phyloP scores from a whole-genome alignment of 2,797 vertebrate genomes.

The Selene dorsalis region DNA sequence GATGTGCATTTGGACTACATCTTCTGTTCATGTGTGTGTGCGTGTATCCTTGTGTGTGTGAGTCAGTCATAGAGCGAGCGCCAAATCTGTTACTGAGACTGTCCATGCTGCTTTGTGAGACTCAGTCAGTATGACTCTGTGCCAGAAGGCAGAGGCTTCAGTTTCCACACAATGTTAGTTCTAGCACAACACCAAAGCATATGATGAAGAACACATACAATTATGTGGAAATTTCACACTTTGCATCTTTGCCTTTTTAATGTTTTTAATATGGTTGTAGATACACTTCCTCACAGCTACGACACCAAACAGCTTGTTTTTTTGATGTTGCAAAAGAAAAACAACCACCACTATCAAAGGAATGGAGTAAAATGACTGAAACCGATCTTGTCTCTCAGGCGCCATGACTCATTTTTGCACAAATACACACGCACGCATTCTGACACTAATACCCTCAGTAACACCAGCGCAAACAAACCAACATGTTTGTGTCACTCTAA shows the following conservation, averaged over 20 bases:
- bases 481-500: constrained; percentile 36
- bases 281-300: constrained; percentile 4
- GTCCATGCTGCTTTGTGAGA: constrained; percentile 67
- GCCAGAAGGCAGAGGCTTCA: constrained; percentile 72
- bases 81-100: constrained; percentile 68
- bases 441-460: constrained; percentile 10
- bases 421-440: constrained; percentile 6
- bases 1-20: constrained; percentile 57
- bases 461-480: constrained; percentile 15
- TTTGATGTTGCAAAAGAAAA: neutral
- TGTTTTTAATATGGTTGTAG: neutral
- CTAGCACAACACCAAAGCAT: constrained; percentile 43
- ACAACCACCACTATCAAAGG: constrained; percentile 2
- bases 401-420: constrained; percentile 22
- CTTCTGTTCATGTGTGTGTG: constrained; percentile 35
- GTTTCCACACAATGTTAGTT: constrained; percentile 58
- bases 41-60: constrained; percentile 19
- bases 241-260: constrained; percentile 17
- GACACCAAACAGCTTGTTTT: neutral
- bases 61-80: constrained; percentile 59
- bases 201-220: neutral
- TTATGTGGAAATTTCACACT: constrained; percentile 9
- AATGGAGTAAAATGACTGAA: constrained; percentile 24
- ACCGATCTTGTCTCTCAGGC: constrained; percentile 8
- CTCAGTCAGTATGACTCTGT: constrained; percentile 44